These are phyloP conservation scores for Boulengeromyrus knoepffleri DNA, from an alignment of 2,113 vertebrate species.

Conservation along the genomic window DNA sequence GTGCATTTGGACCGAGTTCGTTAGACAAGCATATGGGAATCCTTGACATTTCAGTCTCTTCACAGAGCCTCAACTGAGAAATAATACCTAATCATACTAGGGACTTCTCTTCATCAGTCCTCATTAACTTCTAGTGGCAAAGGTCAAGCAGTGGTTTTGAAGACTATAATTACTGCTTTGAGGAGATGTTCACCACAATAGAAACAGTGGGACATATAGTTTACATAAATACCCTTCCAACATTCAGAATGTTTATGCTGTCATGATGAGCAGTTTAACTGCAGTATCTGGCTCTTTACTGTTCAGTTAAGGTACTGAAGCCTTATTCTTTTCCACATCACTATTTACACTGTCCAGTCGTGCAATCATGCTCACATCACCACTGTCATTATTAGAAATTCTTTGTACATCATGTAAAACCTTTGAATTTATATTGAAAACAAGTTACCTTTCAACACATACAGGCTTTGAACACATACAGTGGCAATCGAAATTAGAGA, in stretches of 20 bases:
- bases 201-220: not conserved
- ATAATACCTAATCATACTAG: not conserved
- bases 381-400: not conserved
- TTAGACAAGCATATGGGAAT: not conserved
- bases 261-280: not conserved
- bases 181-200: not conserved
- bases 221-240: not conserved
- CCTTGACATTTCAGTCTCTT: not conserved
- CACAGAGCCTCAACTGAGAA: not conserved
- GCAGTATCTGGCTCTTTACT: not conserved
- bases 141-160: not conserved
- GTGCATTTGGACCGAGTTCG: not conserved
- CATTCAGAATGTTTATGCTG: not conserved
- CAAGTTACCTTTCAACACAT: not conserved
- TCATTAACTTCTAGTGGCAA: not conserved
- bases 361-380: not conserved
- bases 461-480: not conserved
- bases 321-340: not conserved
- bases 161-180: not conserved
- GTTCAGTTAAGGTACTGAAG: not conserved
- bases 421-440: not conserved
- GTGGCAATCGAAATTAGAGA: too few relatives aligned
- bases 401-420: not conserved
- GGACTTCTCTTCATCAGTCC: not conserved
- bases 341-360: not conserved